Base-by-base conservation (phyloP, 2,113 vertebrate species). In the Corynorhinus townsendii region DNA sequence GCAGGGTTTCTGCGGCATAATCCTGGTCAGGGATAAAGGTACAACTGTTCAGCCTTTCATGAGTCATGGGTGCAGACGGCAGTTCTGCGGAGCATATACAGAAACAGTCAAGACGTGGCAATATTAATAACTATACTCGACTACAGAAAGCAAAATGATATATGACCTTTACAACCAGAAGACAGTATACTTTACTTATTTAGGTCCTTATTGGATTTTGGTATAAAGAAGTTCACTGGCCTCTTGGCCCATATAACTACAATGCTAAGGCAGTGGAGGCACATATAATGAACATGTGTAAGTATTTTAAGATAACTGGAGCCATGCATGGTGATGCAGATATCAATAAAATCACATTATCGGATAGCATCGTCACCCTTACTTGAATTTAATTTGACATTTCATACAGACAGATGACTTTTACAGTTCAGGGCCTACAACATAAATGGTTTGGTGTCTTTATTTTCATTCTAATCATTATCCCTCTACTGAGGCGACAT, bases 381-480 rank as follows among this genome's bases (percentile, higher is more conserved):
- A 73, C 38, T 80, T 86, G 11, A 79, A 97, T 81, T 88, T 38
- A 33, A 80, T 49, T 85, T 91, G 76, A 83, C 2, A 94, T 35
- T 24, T 38, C 56, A 75, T 47, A 19, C 43, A 84, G 40, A 93
- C 1, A 6, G 20, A 33, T 66, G 17, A 69, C 89, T 56, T n/a
- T 81, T 73, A 45, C 9, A 85, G 24, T 77, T 79, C 56, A 91
- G 6, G 76, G 33, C 52, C 77, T 85, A 77, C 24, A 81, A 49
- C 20, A 83, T 62, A 83, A 93, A 95, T 38, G 10, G 17, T n/a
- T 54, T 79, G 19, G 0, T 71, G 82, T 56, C 12, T 88, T 86
- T 35, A 49, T 72, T 93, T 86, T 43, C 45, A 91, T 83, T 93
- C 38, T 66, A 86, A 90, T 77, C 47, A 89, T 79, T 54, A 93